Conservation (phyloP, 2,888 invertebrate genomes). For the Tetranychus truncatus region DNA sequence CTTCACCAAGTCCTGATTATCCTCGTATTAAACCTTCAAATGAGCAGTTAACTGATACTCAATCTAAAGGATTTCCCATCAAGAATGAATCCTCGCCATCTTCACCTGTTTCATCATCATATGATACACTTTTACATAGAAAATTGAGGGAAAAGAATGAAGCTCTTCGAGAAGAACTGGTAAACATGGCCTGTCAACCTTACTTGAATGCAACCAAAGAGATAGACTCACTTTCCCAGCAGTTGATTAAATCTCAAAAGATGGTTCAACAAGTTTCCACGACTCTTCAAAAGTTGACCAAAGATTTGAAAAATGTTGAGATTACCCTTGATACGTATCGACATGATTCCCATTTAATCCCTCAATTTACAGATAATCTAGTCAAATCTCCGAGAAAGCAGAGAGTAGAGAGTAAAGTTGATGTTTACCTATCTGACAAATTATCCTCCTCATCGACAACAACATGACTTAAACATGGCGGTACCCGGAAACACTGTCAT, state of each 20-base stretch:
- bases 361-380: background rate
- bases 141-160: slow-evolving; percentile 16
- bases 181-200: slow-evolving; percentile 12
- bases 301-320: slow-evolving; percentile 12
- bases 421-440: background rate
- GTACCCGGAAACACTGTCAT: background rate
- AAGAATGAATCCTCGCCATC: background rate
- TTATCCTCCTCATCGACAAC: background rate
- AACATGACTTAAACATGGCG: background rate
- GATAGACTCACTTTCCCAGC: slow-evolving; percentile 14
- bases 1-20: slow-evolving; percentile 6
- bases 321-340: slow-evolving; percentile 1
- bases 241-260: slow-evolving; percentile 18
- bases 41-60: background rate
- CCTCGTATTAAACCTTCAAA: background rate
- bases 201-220: slow-evolving; percentile 19
- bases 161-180: slow-evolving; percentile 9
- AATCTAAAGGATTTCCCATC: background rate
- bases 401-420: background rate
- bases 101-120: background rate
- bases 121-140: slow-evolving; percentile 6
- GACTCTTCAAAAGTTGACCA: slow-evolving; percentile 11
- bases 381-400: background rate
- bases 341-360: background rate
- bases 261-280: slow-evolving; percentile 18